Evolutionary conservation across 2,888 invertebrate genomes (phyloP), one percentile per base, ranked within the genome.

Genomic region (Diadromus collaris): DNA sequence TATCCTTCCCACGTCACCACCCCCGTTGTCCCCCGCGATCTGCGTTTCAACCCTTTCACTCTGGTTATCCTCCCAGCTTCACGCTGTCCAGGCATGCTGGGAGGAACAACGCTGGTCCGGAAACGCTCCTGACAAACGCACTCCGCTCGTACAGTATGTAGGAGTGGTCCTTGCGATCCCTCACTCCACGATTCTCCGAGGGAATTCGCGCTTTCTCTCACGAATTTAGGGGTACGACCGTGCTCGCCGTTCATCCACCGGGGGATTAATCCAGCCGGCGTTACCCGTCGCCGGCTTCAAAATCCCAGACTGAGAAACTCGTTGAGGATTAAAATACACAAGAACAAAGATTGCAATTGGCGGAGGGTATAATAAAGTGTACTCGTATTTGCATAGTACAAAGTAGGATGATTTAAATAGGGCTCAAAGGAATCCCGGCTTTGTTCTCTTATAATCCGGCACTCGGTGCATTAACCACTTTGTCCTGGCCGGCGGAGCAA

Each of bases 261-360:
- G 79, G 79, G 79, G 75, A 79, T 79, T 76, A 75, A 79, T 79
- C 79, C 71, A 63, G 71, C 51, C 10, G 19, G 24, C 51, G 51
- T 24, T 51, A 1, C 10, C 51, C 48, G 48, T 6, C 75, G 63
- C 5, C 19, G 71, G 61, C 69, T 58, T 60, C 65, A 54, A 70
- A 78, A 79, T 79, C 71, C 75, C 70, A 71, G 71, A 75, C 79
- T 68, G 71, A 56, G 38, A 44, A 24, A 61, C 24, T 24, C 51
- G 51, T 24, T 51, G 5, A 21, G 24, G 21, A 51, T 51, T 21
- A 51, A 51, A 51, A 21, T 51, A 51, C 51, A 51, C 51, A 24
- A 13, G 51, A 24, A 51, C 24, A 51, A 51, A 51, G 51, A 51
- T 51, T 13, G 51, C 51, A 51, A 51, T 51, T 21, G 51, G 19